These are phyloP conservation scores for Babylonia areolata DNA, from an alignment of 1,140 invertebrate genomes.

Conservation along the genomic window DNA sequence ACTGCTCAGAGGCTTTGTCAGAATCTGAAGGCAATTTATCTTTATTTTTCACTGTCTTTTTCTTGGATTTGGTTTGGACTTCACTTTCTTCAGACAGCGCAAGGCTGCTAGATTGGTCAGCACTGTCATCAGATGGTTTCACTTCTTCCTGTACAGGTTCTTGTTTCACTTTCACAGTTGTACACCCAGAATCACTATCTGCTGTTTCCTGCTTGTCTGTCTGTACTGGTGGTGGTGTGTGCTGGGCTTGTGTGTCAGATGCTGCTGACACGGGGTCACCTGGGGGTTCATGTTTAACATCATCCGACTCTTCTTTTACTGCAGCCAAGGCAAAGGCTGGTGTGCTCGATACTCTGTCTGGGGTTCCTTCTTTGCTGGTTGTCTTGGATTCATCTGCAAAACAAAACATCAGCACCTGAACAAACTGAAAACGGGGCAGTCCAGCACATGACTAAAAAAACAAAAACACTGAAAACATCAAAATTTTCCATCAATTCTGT, in stretches of 20 bases:
- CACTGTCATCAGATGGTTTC: not conserved
- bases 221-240: not conserved
- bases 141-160: not conserved
- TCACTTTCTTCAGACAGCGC: not conserved
- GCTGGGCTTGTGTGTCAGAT: not conserved
- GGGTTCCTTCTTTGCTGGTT: constrained; percentile 44
- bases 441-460: too few species aligned
- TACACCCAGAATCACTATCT: not conserved
- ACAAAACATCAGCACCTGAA: not conserved
- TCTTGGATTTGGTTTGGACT: not conserved
- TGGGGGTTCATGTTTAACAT: constrained; percentile 11
- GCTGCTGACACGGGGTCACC: not conserved
- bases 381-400: constrained; percentile 29
- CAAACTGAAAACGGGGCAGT: too few species aligned
- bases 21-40: not conserved
- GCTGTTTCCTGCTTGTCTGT: not conserved
- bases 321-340: constrained; percentile 14
- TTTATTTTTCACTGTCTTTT: not conserved
- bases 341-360: constrained; percentile 18
- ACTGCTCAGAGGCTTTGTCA: not conserved
- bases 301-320: constrained; percentile 28
- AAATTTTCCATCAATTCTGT: too few species aligned
- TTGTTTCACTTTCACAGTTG: constrained; percentile 1
- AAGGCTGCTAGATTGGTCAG: not conserved
- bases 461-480: too few species aligned